These are phyloP conservation scores for Steinernema carpocapsae DNA, from an alignment of 2,888 invertebrate species.

Conservation along the genomic window DNA sequence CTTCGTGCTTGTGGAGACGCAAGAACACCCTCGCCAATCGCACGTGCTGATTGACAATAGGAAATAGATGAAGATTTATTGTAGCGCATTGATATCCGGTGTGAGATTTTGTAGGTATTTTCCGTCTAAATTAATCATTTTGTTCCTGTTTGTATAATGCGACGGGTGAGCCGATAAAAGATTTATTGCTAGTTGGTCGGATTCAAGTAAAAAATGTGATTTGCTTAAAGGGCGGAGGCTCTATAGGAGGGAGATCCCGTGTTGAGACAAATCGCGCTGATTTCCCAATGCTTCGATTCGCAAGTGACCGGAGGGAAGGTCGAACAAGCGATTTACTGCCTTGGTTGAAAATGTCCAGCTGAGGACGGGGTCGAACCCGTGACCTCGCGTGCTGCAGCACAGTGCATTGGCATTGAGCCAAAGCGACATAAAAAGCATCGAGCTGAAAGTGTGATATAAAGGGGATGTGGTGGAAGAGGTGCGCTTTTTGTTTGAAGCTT, in stretches of 20 bases:
- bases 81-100: background rate
- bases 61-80: constrained; percentile 7
- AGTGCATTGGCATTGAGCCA: constrained; percentile 6
- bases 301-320: constrained; percentile 69
- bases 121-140: background rate
- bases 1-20: constrained; percentile 60
- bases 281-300: constrained; percentile 32
- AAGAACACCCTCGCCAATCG: constrained; percentile 51
- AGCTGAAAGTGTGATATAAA: background rate
- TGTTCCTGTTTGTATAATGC: background rate
- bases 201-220: constrained; percentile 24
- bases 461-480: too few relatives aligned
- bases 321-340: constrained; percentile 71
- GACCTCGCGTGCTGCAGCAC: background rate
- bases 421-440: background rate
- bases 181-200: too few relatives aligned
- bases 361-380: background rate
- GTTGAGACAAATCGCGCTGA: constrained; percentile 21
- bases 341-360: constrained; percentile 9
- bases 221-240: constrained; percentile 34
- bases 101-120: too few relatives aligned
- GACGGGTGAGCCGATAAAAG: constrained; percentile 1
- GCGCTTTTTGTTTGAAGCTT: too few relatives aligned
- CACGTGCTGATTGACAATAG: constrained; percentile 65
- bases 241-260: constrained; percentile 25